Evolutionary conservation across 2,113 vertebrate species (phyloP).

Genomic region (Ceyx melanurus): DNA sequence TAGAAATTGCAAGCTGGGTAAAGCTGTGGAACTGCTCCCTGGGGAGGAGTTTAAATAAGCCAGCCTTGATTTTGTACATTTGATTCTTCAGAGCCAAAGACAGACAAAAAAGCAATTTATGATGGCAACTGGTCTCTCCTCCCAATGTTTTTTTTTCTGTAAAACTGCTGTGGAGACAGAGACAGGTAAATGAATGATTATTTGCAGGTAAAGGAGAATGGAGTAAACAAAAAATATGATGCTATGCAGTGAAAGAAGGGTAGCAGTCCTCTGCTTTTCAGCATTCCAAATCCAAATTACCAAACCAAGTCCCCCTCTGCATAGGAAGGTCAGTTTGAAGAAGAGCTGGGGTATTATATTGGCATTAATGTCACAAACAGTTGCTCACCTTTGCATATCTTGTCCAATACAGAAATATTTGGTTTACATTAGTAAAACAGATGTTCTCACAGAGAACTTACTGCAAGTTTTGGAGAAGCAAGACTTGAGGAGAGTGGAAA

Average conservation of each 20-base stretch:
- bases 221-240: not conserved
- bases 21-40: not conserved
- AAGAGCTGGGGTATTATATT: not conserved
- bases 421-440: not conserved
- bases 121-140: not conserved
- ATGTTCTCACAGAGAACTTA: not conserved
- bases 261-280: not conserved
- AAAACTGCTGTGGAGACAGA: not conserved
- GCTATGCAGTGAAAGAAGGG: not conserved
- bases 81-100: constrained; percentile 7
- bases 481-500: not conserved
- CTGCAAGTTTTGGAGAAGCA: not conserved
- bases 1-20: not conserved
- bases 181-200: not conserved
- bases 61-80: constrained; percentile 21
- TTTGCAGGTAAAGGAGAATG: not conserved
- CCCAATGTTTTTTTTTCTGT: not conserved
- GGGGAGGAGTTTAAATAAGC: constrained; percentile 5
- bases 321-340: not conserved
- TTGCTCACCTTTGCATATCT: not conserved
- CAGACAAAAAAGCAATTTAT: not conserved
- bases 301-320: not conserved
- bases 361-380: not conserved
- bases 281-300: not conserved
- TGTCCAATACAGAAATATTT: not conserved